Evolutionary conservation across 2,888 invertebrate genomes (phyloP).

Genomic region (Parnassius apollo): DNA sequence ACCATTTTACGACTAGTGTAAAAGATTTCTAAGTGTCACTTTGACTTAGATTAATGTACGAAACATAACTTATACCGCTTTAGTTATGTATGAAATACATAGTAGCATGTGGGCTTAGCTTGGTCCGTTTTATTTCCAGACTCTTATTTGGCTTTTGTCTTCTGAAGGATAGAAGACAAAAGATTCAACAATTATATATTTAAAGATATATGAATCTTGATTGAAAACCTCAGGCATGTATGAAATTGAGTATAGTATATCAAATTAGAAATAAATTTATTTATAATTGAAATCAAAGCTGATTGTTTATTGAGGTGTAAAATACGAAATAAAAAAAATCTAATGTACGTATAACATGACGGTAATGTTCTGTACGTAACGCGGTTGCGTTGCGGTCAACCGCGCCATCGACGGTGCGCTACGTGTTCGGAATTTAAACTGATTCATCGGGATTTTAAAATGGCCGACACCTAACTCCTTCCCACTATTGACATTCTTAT

Average conservation of each 20-base stretch:
- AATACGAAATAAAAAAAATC: slow-evolving; percentile 13
- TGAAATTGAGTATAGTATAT: too few relatives aligned
- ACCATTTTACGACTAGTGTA: slow-evolving; percentile 33
- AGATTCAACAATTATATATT: too few relatives aligned
- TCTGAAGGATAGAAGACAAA: too few relatives aligned
- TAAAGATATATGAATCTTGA: too few relatives aligned
- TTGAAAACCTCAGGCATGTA: too few relatives aligned
- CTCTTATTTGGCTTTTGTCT: too few relatives aligned
- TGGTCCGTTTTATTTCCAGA: too few relatives aligned
- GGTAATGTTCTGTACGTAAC: slow-evolving; percentile 36
- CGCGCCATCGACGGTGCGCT: slow-evolving; percentile 37
- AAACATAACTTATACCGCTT: slow-evolving; percentile 47
- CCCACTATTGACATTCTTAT: slow-evolving; percentile 38
- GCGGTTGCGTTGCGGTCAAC: slow-evolving; percentile 43
- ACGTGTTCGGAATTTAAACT: slow-evolving; percentile 68
- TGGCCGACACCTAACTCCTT: slow-evolving; percentile 50
- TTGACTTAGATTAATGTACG: slow-evolving; percentile 32
- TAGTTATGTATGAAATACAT: not conserved
- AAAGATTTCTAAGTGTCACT: slow-evolving; percentile 44
- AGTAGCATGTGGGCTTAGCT: too few relatives aligned
- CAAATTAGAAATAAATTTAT: too few relatives aligned
- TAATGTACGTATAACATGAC: slow-evolving; percentile 20
- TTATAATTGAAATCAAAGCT: too few relatives aligned
- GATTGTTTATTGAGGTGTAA: not conserved
- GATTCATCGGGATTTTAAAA: slow-evolving; percentile 67